Percentiles rank a stretch among this genome's conserved stretches.
These are phyloP conservation scores for Thalassaphorura encarpata DNA, from an alignment of 1,140 invertebrate species.

Conservation along the genomic window DNA sequence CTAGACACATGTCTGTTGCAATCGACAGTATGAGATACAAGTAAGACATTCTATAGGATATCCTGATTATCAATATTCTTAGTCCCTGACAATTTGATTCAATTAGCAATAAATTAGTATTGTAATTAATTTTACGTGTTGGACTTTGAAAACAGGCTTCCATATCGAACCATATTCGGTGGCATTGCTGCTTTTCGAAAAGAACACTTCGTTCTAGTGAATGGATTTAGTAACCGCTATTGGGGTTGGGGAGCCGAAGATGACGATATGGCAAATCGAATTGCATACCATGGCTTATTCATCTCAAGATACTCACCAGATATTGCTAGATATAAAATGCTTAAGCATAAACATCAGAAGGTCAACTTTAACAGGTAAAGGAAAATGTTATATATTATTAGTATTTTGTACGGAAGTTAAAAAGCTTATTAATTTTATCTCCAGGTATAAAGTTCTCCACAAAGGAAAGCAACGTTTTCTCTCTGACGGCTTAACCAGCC, in stretches of 20 bases:
- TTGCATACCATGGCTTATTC: slow-evolving; percentile 64
- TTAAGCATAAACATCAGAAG: slow-evolving; percentile 75
- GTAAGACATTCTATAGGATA: no score
- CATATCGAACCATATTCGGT: slow-evolving; percentile 29
- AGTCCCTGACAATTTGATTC: no score
- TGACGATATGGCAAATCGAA: slow-evolving; percentile 79
- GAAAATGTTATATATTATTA: not conserved
- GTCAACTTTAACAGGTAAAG: slow-evolving; percentile 49
- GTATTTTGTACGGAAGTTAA: not conserved
- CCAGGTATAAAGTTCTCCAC: slow-evolving; percentile 22
- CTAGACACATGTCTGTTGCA: slow-evolving; percentile 68
- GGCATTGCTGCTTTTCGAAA: slow-evolving; percentile 55
- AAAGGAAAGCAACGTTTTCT: slow-evolving; percentile 30
- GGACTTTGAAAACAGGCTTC: slow-evolving; percentile 13
- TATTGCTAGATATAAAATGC: slow-evolving; percentile 82
- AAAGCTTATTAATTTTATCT: not conserved
- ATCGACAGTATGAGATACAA: slow-evolving; percentile 31
- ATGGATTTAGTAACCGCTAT: slow-evolving; percentile 84
- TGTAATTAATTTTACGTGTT: not conserved
- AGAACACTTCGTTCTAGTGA: slow-evolving; percentile 68
- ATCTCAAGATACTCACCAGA: slow-evolving; percentile 76
- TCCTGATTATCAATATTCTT: no score
- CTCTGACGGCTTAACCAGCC: slow-evolving; percentile 24
- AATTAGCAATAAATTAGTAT: no score
- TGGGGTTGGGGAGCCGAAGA: slow-evolving; percentile 92